Base-by-base conservation (phyloP, 2,888 invertebrate species). In the Andricus quercusramuli region DNA sequence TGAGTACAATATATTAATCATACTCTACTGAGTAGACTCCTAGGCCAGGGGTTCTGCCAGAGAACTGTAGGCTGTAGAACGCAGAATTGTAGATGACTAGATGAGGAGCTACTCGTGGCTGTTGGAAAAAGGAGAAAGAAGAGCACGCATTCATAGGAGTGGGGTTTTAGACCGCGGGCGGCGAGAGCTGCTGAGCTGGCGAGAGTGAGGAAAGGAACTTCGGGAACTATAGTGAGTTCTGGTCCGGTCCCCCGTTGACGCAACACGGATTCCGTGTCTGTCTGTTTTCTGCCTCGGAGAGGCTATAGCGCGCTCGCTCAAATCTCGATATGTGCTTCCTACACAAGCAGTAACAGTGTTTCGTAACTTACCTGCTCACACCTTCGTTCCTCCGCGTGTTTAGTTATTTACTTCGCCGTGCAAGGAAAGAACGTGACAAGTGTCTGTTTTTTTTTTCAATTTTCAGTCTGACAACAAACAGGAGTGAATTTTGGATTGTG, bases 131-230 rank as follows among this genome's bases (percentile, higher is more conserved):
- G 44, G 44, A 44, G 44, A 56, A 56, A 56, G 56, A 56, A 56
- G 56, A n/a, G 56, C 56, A 56, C 56, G 56, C 56, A 56, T 56
- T 56, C n/a, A n/a, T n/a, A 20, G 56, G 56, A 20, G 56, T 17
- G 56, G 56, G 56, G 56, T 44, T 20, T 56, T 17, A 56, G 56
- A 8, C 56, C n/a, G 56, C 56, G 56, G 56, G n/a, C 56, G n/a
- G 20, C n/a, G 56, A n/a, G n/a, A 56, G 56, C n/a, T n/a, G 56
- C 11, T 56, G 37, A n/a, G 56, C 20, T 20, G n/a, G 56, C 56
- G 56, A n/a, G 56, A 56, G 56, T n/a, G 56, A 56, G 56, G n/a
- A 56, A 56, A 56, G 56, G 56, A 56, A 56, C 56, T 56, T 6
- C 8, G n/a, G 56, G 3, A n/a, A 17, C 6, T 20, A n/a, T 5